Percentiles rank a stretch among this genome's conserved stretches.
Conservation (phyloP, 1,140 invertebrate genomes). For the Drosophila burlai region DNA sequence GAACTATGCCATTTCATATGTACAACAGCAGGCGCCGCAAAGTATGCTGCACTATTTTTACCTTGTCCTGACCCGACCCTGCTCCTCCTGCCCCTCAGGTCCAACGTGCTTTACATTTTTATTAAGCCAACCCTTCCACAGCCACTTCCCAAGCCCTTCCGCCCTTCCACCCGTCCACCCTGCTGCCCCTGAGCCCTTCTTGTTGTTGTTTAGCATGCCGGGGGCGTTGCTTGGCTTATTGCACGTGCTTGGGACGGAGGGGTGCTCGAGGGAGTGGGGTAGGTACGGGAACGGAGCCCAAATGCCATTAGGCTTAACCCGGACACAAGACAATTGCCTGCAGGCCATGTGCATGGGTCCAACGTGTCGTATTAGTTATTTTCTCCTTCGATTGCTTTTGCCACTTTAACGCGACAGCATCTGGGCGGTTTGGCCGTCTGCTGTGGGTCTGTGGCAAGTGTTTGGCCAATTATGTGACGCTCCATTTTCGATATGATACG, state of each 20-base stretch:
- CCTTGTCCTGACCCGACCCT: conserved; percentile 41
- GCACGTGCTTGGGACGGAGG: conserved; percentile 71
- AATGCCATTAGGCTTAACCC: conserved; percentile 80
- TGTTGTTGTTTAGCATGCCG: conserved; percentile 79
- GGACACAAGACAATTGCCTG: conserved; percentile 80
- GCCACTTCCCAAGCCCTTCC: not conserved
- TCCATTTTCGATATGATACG: conserved; percentile 73
- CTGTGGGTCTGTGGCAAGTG: conserved; percentile 52
- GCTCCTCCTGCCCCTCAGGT: conserved; percentile 1
- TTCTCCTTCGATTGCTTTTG: conserved; percentile 83
- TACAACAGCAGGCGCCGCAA: conserved; percentile 64
- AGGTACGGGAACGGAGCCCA: conserved; percentile 31
- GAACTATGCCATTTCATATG: conserved; percentile 83
- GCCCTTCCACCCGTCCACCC: not conserved
- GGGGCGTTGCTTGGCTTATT: conserved; percentile 82
- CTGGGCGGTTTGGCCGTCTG: conserved; percentile 20
- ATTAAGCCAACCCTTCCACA: conserved; percentile 75
- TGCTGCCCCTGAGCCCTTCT: conserved; percentile 12
- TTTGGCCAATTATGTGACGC: conserved; percentile 78
- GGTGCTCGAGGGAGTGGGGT: not conserved
- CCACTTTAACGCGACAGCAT: conserved; percentile 79
- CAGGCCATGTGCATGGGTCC: conserved; percentile 72
- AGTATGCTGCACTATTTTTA: conserved; percentile 79
- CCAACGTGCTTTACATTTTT: conserved; percentile 83
- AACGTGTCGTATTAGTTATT: conserved; percentile 83